Evolutionary conservation across 2,797 vertebrate genomes (phyloP).

Genomic region (Rhyacichthys aspro): DNA sequence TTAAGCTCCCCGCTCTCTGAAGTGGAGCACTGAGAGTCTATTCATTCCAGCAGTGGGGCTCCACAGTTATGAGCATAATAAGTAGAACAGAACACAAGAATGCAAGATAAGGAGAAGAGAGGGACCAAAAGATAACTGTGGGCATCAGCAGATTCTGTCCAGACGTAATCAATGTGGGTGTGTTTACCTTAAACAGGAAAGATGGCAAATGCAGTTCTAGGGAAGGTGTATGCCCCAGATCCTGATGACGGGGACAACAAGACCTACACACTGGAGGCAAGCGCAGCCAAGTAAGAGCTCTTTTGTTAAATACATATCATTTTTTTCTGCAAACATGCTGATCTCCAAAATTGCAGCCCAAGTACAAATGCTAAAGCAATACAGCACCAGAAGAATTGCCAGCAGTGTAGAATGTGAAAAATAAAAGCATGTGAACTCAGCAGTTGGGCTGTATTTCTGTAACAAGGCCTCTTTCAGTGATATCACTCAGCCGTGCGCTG

Average conservation of each 20-base stretch:
- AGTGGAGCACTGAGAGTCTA: slow-evolving; percentile 72
- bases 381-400: slow-evolving; percentile 28
- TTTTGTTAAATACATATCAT: slow-evolving; percentile 41
- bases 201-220: slow-evolving; percentile 82
- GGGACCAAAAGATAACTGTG: slow-evolving; percentile 70
- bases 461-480: slow-evolving; percentile 18
- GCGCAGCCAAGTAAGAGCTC: slow-evolving; percentile 85
- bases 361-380: slow-evolving; percentile 30
- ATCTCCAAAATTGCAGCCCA: slow-evolving; percentile 48
- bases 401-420: slow-evolving; percentile 27
- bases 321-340: slow-evolving; percentile 37
- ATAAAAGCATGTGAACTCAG: slow-evolving; percentile 35
- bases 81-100: slow-evolving; percentile 75
- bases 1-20: slow-evolving; percentile 74
- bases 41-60: slow-evolving; percentile 75
- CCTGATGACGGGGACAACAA: slow-evolving; percentile 95
- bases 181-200: slow-evolving; percentile 82
- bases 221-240: slow-evolving; percentile 90
- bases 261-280: slow-evolving; percentile 89
- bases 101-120: slow-evolving; percentile 76
- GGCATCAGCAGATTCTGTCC: slow-evolving; percentile 73
- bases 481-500: slow-evolving; percentile 19
- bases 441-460: slow-evolving; percentile 23
- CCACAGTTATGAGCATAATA: slow-evolving; percentile 75
- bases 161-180: slow-evolving; percentile 57